phyloP scores from a whole-genome alignment of 2,888 invertebrate species.

The Crematogaster levior region DNA sequence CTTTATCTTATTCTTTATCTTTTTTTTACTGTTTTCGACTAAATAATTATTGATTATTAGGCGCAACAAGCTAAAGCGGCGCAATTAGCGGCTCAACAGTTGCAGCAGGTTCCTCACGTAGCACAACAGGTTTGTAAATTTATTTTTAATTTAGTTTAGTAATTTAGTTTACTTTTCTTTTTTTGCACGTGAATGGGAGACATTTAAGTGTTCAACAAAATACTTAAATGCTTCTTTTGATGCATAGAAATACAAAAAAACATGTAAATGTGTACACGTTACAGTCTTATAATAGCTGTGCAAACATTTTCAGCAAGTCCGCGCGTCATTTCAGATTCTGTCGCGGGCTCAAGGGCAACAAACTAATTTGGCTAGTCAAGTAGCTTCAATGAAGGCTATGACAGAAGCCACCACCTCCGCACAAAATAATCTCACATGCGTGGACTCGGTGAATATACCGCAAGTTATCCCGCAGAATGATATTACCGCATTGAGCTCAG shows the following conservation, averaged over 20 bases:
- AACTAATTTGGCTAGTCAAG: conserved; percentile 80
- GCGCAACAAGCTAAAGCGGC: conserved; percentile 82
- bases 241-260: not conserved
- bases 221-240: not conserved
- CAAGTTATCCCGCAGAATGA: conserved; percentile 76
- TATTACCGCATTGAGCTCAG: conserved; percentile 70
- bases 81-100: conserved; percentile 82
- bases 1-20: not conserved
- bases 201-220: not conserved
- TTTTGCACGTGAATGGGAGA: not conserved
- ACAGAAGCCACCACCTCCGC: conserved; percentile 79
- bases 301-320: conserved; percentile 35
- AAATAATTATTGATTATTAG: conserved; percentile 63
- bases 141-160: too few relatives aligned
- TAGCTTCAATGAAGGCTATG: conserved; percentile 79
- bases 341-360: conserved; percentile 83
- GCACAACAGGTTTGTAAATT: conserved; percentile 81
- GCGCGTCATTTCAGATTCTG: conserved; percentile 77
- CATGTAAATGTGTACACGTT: not conserved
- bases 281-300: not conserved
- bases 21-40: conserved; percentile 6
- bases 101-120: conserved; percentile 83
- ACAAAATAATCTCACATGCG: conserved; percentile 79
- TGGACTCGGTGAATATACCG: conserved; percentile 76
- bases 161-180: not conserved